Evolutionary conservation across 2,888 invertebrate genomes (phyloP).

Genomic region (Strigamia maritima): DNA sequence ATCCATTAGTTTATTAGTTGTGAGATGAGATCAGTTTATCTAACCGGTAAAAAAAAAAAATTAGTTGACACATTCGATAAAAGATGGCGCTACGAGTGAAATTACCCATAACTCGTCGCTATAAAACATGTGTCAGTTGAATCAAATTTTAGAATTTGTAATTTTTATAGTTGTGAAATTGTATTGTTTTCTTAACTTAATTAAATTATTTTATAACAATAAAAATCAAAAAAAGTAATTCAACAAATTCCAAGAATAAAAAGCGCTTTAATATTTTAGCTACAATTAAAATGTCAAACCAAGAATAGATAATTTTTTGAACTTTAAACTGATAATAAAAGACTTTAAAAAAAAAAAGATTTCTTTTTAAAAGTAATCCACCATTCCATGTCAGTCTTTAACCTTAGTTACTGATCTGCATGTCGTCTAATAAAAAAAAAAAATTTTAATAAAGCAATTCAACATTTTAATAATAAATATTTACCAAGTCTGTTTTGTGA

Average conservation of each 20-base stretch:
- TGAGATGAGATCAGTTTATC: no score
- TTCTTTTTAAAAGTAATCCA: background rate
- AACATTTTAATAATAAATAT: background rate
- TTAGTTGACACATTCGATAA: background rate
- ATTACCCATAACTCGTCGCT: background rate
- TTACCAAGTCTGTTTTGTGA: slow-evolving; percentile 58
- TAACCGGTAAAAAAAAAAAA: background rate
- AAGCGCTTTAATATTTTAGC: background rate
- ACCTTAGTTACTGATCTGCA: background rate
- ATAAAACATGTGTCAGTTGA: background rate
- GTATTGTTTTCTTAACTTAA: no score
- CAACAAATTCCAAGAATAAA: background rate
- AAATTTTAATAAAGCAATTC: background rate
- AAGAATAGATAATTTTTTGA: background rate
- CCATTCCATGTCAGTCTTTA: background rate
- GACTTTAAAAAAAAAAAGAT: background rate
- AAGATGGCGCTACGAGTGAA: background rate
- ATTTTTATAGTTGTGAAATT: background rate
- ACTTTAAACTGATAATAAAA: background rate
- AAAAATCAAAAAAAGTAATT: no score
- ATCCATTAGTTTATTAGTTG: no score
- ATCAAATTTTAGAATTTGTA: no score
- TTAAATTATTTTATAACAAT: no score
- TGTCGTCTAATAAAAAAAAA: background rate
- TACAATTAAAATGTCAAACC: background rate